A percentile compares a stretch with the other conserved stretches of the same genome.
These are phyloP conservation scores for Tetanocera ferruginea DNA, from an alignment of 2,888 invertebrate species.

Conservation along the genomic window DNA sequence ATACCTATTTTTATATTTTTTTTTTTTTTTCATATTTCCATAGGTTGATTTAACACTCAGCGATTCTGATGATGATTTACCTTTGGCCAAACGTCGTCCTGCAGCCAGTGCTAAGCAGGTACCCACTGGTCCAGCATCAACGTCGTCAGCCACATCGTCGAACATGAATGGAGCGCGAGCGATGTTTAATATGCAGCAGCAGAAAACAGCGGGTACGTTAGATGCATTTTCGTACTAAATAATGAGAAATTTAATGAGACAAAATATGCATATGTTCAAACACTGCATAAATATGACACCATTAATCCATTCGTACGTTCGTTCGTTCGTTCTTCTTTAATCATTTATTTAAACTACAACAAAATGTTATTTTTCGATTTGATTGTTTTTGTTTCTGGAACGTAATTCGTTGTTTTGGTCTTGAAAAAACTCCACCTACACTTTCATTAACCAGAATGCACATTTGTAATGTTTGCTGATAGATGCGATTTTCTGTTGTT, in stretches of 20 bases:
- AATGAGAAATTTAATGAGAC: slow-evolving; percentile 24
- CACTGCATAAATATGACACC: slow-evolving; percentile 39
- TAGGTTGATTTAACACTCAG: slow-evolving; percentile 80
- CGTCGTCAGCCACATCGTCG: slow-evolving; percentile 58
- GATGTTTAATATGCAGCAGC: slow-evolving; percentile 56
- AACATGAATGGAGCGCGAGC: slow-evolving; percentile 57
- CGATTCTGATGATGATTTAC: slow-evolving; percentile 80
- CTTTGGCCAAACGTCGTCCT: slow-evolving; percentile 74
- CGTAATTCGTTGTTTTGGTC: slow-evolving; percentile 22
- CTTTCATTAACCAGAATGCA: neutral
- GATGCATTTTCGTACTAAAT: slow-evolving; percentile 64
- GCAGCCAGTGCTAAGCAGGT: slow-evolving; percentile 56
- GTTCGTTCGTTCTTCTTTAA: slow-evolving; percentile 20
- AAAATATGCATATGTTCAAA: slow-evolving; percentile 31
- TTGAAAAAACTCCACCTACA: slow-evolving; percentile 1
- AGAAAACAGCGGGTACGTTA: slow-evolving; percentile 66
- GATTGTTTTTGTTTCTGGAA: slow-evolving; percentile 42
- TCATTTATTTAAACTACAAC: slow-evolving; percentile 1
- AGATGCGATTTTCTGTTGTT: neutral
- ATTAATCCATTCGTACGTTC: slow-evolving; percentile 13
- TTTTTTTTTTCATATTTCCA: slow-evolving; percentile 14
- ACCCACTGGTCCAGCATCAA: slow-evolving; percentile 54
- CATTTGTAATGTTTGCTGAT: neutral
- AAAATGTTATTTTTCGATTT: slow-evolving; percentile 37
- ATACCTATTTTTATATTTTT: neutral